Base-by-base conservation (phyloP, 2,113 vertebrate genomes). In the Pipra filicauda region DNA sequence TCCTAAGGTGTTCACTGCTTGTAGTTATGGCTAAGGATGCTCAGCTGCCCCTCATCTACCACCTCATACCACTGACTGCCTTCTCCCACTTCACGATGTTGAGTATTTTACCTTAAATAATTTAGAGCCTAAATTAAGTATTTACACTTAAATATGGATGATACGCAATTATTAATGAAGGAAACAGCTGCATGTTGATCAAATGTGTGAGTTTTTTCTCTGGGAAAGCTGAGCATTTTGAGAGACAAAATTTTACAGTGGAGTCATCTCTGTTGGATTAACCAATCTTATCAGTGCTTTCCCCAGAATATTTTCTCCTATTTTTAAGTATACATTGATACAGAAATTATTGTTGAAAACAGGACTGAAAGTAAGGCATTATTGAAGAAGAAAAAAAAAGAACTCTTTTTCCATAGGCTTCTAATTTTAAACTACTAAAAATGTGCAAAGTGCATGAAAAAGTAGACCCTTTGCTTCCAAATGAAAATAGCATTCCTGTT, bases 1-100 rank as follows among this genome's bases (percentile, higher is more conserved):
- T 89, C 76, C 57, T 61, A 14, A 12, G 20, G 43, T 54, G 71
- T 85, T 96, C 85, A 31, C 19, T 57, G 82, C 85, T 84, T 80
- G 74, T 93, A 91, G 70, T 85, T 95, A 82, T 20, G 81, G 78
- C 67, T 93, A 31, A 91, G 88, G 28, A 69, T 90, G 46, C 35
- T 96, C 72, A 46, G 18, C 88, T 93, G 48, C 81, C 55, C 77
- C 74, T 87, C 69, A 35, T 61, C 80, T 86, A 74, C 75, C 30
- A 43, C 70, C 7, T 41, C 41, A 8, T 61, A 37, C 35, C 46
- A 20, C 39, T 54, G 41, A 17, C 48, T 80, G 48, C 14, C 0
- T 75, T 86, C 74, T 92, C 37, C 58, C 23, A 6, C 70, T 66
- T 51, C 61, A 20, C 30, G 31, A 41, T 70, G 17, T 26, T n/a